A percentile compares a stretch with the other conserved stretches of the same genome.
Evolutionary conservation across 2,888 invertebrate genomes (phyloP).

Genomic region (Rotaria macrura): DNA sequence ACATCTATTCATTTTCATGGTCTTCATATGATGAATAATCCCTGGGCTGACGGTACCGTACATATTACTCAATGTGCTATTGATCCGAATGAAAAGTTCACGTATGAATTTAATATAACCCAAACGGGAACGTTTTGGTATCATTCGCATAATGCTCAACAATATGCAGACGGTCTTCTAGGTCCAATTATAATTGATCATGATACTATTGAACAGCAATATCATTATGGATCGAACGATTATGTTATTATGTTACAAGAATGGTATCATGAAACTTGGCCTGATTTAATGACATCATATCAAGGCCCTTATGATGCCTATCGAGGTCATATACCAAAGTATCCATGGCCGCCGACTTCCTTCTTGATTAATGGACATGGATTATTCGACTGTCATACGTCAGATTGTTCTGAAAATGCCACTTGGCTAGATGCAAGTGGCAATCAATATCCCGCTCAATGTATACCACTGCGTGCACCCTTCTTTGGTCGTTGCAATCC

Average conservation of each 20-base stretch:
- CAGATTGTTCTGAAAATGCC: not conserved
- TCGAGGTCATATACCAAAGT: not conserved
- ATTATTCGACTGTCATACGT: not conserved
- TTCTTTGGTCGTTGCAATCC: not conserved
- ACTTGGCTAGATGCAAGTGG: not conserved
- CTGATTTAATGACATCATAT: not conserved
- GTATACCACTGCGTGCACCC: not conserved
- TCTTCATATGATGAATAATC: slow-evolving; percentile 8
- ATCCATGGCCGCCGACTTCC: not conserved
- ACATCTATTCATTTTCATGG: slow-evolving; percentile 16
- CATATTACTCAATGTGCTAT: slow-evolving; percentile 6
- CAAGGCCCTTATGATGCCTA: not conserved
- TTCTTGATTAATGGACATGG: slow-evolving; percentile 13
- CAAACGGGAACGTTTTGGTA: slow-evolving; percentile 1
- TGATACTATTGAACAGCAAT: not conserved
- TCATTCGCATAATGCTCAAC: slow-evolving; percentile 1
- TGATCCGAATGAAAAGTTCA: not conserved
- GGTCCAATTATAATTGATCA: slow-evolving; percentile 14
- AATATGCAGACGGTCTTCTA: not conserved
- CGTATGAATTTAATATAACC: not conserved
- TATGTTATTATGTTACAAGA: not conserved
- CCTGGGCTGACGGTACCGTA: not conserved
- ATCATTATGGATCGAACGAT: not conserved
- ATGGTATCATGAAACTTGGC: slow-evolving; percentile 4
- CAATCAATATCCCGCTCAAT: not conserved